Evolutionary conservation across 2,888 invertebrate species (phyloP).

Genomic region (Patella depressa): DNA sequence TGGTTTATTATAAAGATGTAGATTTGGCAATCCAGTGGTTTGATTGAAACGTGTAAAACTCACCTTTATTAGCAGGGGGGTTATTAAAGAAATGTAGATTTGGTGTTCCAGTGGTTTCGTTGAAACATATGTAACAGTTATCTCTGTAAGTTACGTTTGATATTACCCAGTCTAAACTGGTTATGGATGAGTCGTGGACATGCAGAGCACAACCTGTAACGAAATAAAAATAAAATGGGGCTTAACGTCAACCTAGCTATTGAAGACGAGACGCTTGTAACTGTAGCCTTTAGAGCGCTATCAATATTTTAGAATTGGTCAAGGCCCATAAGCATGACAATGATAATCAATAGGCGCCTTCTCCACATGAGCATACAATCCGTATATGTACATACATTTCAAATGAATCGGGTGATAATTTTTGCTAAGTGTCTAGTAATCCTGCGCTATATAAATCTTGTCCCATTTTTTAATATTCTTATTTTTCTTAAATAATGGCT

Average conservation of each 20-base stretch:
- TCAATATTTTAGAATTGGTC: too few relatives aligned
- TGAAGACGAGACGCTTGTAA: too few relatives aligned
- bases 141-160: conserved; percentile 62
- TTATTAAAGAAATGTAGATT: conserved; percentile 10
- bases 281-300: too few relatives aligned
- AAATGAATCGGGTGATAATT: too few relatives aligned
- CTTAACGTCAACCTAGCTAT: neutral
- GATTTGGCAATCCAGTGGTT: neutral
- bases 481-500: too few relatives aligned
- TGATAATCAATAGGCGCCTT: too few relatives aligned
- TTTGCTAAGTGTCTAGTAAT: too few relatives aligned
- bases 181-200: conserved; percentile 59
- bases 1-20: conserved; percentile 9
- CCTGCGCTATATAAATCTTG: too few relatives aligned
- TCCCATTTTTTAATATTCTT: too few relatives aligned
- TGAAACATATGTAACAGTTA: conserved; percentile 62
- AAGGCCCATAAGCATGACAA: too few relatives aligned
- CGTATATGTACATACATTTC: too few relatives aligned
- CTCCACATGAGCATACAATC: too few relatives aligned
- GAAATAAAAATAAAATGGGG: neutral
- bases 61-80: conserved; percentile 5
- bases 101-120: neutral
- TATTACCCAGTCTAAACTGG: conserved; percentile 59
- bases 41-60: conserved; percentile 40
- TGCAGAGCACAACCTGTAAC: conserved; percentile 62